phyloP scores from a whole-genome alignment of 92 coral and sea anemone species.

The Zoanthus gigantus region DNA sequence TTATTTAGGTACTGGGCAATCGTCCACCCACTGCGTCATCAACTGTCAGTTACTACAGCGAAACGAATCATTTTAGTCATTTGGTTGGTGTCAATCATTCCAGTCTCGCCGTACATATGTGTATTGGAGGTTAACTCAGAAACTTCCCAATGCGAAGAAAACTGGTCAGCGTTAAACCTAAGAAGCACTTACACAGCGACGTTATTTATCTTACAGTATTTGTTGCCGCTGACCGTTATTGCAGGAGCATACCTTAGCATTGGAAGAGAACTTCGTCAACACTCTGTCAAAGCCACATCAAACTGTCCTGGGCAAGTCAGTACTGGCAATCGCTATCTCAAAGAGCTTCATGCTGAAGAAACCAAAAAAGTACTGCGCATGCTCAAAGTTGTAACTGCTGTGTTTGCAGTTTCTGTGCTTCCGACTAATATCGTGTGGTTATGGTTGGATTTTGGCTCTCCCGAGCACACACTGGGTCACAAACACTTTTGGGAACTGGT shows the following conservation, averaged over 20 bases:
- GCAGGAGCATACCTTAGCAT: conserved; percentile 77
- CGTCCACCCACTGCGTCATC: conserved; percentile 78
- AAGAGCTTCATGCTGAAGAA: conserved; percentile 74
- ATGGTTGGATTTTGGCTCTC: conserved; percentile 91
- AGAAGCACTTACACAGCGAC: conserved; percentile 72
- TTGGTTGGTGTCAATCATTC: conserved; percentile 74
- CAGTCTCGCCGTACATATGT: conserved; percentile 75
- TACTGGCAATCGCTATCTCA: conserved; percentile 31
- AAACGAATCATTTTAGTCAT: conserved; percentile 70
- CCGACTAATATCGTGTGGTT: conserved; percentile 83
- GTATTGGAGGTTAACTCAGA: conserved; percentile 51
- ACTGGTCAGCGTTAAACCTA: conserved; percentile 58
- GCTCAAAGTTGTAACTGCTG: conserved; percentile 80
- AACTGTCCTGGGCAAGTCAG: background rate
- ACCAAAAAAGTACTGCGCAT: conserved; percentile 81
- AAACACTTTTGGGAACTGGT: conserved; percentile 75
- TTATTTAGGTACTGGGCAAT: conserved; percentile 87
- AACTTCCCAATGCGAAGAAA: conserved; percentile 64
- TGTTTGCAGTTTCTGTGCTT: conserved; percentile 74
- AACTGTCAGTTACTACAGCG: conserved; percentile 67
- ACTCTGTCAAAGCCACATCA: background rate
- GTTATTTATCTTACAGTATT: conserved; percentile 70
- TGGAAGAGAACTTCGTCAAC: conserved; percentile 67
- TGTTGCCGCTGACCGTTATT: conserved; percentile 73
- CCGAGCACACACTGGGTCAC: conserved; percentile 58